A percentile compares a stretch with the other conserved stretches of the same genome.
These are phyloP conservation scores for Aplysia californica DNA, from an alignment of 1,140 invertebrate species.

Conservation along the genomic window DNA sequence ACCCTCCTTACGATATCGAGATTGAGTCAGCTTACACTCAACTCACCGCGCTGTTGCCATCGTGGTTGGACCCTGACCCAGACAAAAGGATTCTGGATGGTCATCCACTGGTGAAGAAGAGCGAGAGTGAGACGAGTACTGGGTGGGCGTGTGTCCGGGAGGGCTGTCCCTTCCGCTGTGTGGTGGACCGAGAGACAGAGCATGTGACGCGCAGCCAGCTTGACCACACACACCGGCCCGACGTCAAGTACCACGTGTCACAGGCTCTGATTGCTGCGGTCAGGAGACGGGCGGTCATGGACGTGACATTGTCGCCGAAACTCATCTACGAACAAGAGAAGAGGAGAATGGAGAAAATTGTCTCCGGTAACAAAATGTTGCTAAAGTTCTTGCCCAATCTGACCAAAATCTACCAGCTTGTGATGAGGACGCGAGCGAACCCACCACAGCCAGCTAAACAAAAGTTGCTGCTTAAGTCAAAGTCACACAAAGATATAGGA, in stretches of 20 bases:
- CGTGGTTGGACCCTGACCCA: slow-evolving; percentile 2
- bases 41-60: slow-evolving; percentile 7
- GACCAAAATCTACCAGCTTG: slow-evolving; percentile 6
- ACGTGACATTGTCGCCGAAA: neutral
- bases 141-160: slow-evolving; percentile 16
- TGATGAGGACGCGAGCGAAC: slow-evolving; percentile 12
- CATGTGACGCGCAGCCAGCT: slow-evolving; percentile 9
- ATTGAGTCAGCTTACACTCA: neutral
- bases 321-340: slow-evolving; percentile 14
- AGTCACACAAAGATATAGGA: neutral
- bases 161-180: slow-evolving; percentile 18
- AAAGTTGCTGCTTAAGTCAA: neutral
- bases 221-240: slow-evolving; percentile 17
- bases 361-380: slow-evolving; percentile 10
- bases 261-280: slow-evolving; percentile 7
- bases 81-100: slow-evolving; percentile 13
- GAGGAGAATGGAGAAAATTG: neutral
- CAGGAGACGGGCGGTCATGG: slow-evolving; percentile 7
- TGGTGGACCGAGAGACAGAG: slow-evolving; percentile 1
- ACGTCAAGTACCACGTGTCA: neutral
- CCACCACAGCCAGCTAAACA: neutral
- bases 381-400: slow-evolving; percentile 10
- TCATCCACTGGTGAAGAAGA: slow-evolving; percentile 4
- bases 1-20: neutral
- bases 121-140: neutral